Percentiles rank a stretch among this genome's conserved stretches.
phyloP scores from a whole-genome alignment of 2,113 vertebrate genomes.

The Cololabis saira region DNA sequence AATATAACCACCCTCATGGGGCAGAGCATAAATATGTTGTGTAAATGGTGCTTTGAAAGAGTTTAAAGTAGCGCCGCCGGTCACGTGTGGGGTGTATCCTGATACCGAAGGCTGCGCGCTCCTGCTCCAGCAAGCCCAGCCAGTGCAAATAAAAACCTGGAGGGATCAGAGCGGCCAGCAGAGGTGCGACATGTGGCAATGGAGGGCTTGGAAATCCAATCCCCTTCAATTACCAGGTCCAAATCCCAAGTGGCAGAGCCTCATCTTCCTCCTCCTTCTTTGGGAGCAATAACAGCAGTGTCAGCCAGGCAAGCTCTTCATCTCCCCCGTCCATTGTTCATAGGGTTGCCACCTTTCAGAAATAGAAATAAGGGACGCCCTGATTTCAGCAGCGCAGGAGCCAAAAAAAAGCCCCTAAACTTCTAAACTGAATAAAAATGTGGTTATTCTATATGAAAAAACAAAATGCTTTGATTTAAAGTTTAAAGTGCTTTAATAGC shows the following conservation, averaged over 20 bases:
- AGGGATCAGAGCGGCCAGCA: constrained; percentile 17
- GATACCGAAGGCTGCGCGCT: background rate
- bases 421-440: no score
- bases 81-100: background rate
- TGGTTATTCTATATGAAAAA: no score
- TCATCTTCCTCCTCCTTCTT: constrained; percentile 35
- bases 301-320: constrained; percentile 55
- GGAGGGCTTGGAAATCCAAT: constrained; percentile 50
- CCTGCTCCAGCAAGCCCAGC: background rate
- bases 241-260: constrained; percentile 40
- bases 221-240: constrained; percentile 55
- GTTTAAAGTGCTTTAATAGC: no score
- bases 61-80: no score
- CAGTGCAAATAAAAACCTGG: constrained; percentile 25
- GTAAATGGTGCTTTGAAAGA: no score
- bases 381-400: no score
- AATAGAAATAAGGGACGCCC: no score
- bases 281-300: constrained; percentile 59
- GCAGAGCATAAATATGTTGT: no score
- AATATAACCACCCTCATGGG: constrained; percentile 11
- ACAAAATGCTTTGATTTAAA: no score
- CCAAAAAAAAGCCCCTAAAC: no score
- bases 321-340: constrained; percentile 48
- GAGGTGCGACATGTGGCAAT: constrained; percentile 28
- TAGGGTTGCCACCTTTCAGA: no score